Evolutionary conservation across 1,140 invertebrate genomes (phyloP).

Genomic region (Monomorium pharaonis): DNA sequence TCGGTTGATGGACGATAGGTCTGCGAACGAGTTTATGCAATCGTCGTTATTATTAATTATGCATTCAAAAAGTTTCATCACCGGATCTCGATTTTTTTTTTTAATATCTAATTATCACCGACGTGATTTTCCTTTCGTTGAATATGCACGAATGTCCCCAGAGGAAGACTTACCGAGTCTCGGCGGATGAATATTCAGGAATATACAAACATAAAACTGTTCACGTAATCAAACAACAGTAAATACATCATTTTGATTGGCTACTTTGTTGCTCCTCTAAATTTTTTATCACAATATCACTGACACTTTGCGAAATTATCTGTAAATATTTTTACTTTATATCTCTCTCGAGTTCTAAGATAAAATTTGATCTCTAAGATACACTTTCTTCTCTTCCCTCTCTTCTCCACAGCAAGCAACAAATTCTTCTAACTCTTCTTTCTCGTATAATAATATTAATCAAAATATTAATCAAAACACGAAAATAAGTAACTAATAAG

Average conservation of each 20-base stretch:
- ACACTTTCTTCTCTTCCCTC: too few species aligned
- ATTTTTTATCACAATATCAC: conserved; percentile 20
- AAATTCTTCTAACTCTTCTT: background rate
- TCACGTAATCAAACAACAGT: conserved; percentile 47
- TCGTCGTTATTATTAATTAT: background rate
- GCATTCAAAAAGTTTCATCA: background rate
- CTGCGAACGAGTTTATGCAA: background rate
- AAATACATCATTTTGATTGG: conserved; percentile 18
- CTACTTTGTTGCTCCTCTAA: conserved; percentile 4
- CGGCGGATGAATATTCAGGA: conserved; percentile 54
- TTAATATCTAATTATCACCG: background rate
- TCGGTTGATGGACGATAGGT: background rate
- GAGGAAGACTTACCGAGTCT: conserved; percentile 12
- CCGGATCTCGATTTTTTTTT: background rate
- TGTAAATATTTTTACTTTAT: background rate
- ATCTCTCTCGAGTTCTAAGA: background rate
- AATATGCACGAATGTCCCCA: conserved; percentile 37
- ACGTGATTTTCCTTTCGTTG: conserved; percentile 16
- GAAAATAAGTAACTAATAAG: background rate
- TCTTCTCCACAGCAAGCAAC: background rate
- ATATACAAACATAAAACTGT: conserved; percentile 48
- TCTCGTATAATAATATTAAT: background rate
- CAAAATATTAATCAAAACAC: too few species aligned
- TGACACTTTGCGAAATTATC: background rate
- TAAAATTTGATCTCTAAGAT: background rate